phyloP scores from a whole-genome alignment of 2,797 vertebrate genomes.

The Sternarchorhynchus goeldii region DNA sequence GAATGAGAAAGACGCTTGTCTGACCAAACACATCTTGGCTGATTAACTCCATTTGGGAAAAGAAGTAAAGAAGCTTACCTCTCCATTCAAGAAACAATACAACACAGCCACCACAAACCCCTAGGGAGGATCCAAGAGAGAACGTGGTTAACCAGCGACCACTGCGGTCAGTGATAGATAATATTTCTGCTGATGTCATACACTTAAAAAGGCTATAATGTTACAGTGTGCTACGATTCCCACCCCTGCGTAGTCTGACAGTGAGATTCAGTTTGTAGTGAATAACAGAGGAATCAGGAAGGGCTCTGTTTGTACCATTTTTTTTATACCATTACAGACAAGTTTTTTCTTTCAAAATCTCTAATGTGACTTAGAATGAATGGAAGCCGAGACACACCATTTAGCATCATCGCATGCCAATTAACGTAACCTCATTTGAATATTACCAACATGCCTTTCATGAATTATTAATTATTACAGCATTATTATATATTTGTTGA shows the following conservation, averaged over 20 bases:
- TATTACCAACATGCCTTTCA: too few species aligned
- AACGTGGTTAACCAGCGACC: not conserved
- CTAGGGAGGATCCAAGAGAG: slow-evolving; percentile 66
- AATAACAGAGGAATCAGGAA: not conserved
- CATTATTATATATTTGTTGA: too few species aligned
- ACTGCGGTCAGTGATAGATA: not conserved
- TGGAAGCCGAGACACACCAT: not conserved
- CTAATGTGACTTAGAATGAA: not conserved
- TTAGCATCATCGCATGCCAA: not conserved
- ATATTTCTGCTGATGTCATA: not conserved
- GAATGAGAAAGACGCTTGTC: too few species aligned
- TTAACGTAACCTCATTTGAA: too few species aligned
- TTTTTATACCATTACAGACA: not conserved
- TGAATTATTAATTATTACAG: too few species aligned
- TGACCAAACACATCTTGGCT: too few species aligned
- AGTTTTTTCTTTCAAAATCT: not conserved
- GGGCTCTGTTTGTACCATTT: not conserved
- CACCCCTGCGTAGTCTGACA: not conserved
- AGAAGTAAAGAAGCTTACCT: slow-evolving; percentile 81
- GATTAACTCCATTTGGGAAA: not conserved
- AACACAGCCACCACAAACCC: slow-evolving; percentile 97
- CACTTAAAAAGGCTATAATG: not conserved
- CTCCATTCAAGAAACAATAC: slow-evolving; percentile 98
- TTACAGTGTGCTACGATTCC: not conserved
- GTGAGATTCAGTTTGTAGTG: not conserved